Evolutionary conservation across 2,888 invertebrate species (phyloP).

Genomic region (Acleris emargana): DNA sequence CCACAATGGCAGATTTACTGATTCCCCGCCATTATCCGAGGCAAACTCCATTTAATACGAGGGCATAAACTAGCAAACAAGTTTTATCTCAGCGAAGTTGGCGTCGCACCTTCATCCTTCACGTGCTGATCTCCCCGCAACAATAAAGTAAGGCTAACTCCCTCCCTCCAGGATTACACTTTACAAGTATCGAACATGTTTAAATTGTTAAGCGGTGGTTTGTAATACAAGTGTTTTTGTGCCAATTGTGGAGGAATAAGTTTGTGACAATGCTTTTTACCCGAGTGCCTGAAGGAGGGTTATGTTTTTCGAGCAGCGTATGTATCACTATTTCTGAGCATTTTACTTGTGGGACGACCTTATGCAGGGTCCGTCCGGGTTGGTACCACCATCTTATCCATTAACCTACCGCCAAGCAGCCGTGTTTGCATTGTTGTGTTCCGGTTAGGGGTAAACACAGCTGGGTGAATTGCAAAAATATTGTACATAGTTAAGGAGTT

Average conservation of each 20-base stretch:
- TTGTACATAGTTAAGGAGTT: too few species aligned
- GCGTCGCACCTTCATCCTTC: constrained; percentile 77
- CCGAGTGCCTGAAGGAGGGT: too few species aligned
- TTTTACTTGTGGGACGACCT: too few species aligned
- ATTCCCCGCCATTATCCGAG: constrained; percentile 38
- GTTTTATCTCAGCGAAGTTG: constrained; percentile 76
- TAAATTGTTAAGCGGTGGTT: constrained; percentile 30
- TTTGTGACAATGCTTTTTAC: too few species aligned
- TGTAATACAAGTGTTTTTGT: constrained; percentile 1
- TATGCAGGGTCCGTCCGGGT: too few species aligned
- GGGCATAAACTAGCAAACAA: constrained; percentile 71
- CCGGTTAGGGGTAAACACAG: too few species aligned
- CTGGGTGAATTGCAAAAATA: too few species aligned
- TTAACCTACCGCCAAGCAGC: too few species aligned
- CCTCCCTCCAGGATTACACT: constrained; percentile 56
- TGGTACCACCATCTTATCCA: too few species aligned
- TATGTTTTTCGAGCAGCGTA: too few species aligned
- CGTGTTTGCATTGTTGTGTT: too few species aligned
- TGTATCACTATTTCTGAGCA: too few species aligned
- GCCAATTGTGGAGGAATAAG: not conserved
- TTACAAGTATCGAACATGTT: constrained; percentile 43
- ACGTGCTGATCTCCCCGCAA: constrained; percentile 70
- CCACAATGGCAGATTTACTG: not conserved
- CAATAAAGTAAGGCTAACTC: constrained; percentile 64
- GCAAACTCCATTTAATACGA: constrained; percentile 53